Evolutionary conservation across 2,113 vertebrate genomes (phyloP), one percentile per base, ranked within the genome.

Genomic region (Cygnus atratus): DNA sequence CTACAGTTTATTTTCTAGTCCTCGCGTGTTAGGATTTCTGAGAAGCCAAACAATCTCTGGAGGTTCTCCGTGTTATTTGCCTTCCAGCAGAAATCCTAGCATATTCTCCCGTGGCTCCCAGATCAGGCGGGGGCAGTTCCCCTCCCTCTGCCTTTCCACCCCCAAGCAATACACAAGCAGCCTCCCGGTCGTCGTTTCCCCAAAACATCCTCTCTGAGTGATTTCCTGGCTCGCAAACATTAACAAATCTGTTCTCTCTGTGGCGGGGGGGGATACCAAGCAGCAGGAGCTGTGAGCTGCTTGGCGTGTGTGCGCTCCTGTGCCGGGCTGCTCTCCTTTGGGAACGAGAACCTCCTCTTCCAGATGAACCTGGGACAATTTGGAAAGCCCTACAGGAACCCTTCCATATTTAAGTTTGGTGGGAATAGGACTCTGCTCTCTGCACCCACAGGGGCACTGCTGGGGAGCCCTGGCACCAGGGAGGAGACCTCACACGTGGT

Each of bases 1-100:
- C n/a, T 80, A 13, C 59, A 93, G 29, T 90, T 96, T 95, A 94
- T 90, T 96, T 95, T 67, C 72, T 50, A 70, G 24, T 55, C 85
- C 70, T 94, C 88, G 41, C 85, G 58, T 77, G 59, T 73, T 80
- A 86, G 83, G 37, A 77, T 88, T 92, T 79, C 75, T 58, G 88
- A 95, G 79, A 88, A 92, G 93, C 94, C 77, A 91, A 86, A n/a
- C 50, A 37, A 24, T 50, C 84, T 95, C 78, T 44, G 50, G 84
- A 87, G 92, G 87, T 67, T 80, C 41, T 83, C 89, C 75, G 71
- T 90, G 71, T 74, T 85, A 58, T 71, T 87, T 93, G 67, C 94
- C 84, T 90, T 75, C 67, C 61, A 93, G 93, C 63, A 90, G 87
- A 62, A 95, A 95, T 90, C 87, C n/a, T 48, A 57, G 39, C 84